Percentiles rank a stretch among this genome's conserved stretches.
Evolutionary conservation across 2,797 vertebrate species (phyloP).

Genomic region (Menidia menidia): DNA sequence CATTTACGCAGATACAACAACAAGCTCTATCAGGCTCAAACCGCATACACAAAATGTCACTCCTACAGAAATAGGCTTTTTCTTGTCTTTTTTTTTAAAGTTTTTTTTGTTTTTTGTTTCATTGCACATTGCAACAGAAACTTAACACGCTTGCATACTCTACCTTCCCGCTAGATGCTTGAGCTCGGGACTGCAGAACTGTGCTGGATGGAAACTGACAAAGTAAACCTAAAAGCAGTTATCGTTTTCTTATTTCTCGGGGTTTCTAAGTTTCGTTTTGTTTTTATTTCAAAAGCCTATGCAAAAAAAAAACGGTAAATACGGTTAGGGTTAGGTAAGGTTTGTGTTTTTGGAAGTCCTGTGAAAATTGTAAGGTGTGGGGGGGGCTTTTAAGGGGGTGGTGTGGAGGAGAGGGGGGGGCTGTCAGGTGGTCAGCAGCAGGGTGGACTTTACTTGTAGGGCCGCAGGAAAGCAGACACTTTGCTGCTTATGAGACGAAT

Average conservation of each 20-base stretch:
- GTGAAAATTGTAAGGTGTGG: conserved; percentile 56
- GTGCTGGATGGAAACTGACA: conserved; percentile 43
- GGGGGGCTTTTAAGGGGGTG: conserved; percentile 12
- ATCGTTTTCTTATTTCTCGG: conserved; percentile 53
- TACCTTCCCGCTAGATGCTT: conserved; percentile 60
- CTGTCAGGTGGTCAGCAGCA: conserved; percentile 39
- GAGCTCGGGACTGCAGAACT: conserved; percentile 59
- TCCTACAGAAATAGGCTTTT: conserved; percentile 61
- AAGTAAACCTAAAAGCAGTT: conserved; percentile 41
- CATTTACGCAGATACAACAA: conserved; percentile 60
- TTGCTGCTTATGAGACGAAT: conserved; percentile 98
- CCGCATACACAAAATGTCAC: conserved; percentile 47
- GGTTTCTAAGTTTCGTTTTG: conserved; percentile 72
- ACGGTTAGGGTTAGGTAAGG: conserved; percentile 33
- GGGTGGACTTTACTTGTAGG: conserved; percentile 90
- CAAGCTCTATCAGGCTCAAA: conserved; percentile 67
- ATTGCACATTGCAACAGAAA: conserved; percentile 64
- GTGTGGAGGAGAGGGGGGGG: conserved; percentile 16
- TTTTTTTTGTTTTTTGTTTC: conserved; percentile 38
- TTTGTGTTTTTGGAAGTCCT: conserved; percentile 62
- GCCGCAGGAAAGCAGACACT: conserved; percentile 96
- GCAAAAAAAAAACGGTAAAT: conserved; percentile 57
- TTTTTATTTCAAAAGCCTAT: conserved; percentile 61
- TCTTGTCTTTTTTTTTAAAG: conserved; percentile 10
- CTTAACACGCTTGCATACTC: conserved; percentile 61